These are phyloP conservation scores for Gymnosoma rotundatum DNA, from an alignment of 2,888 invertebrate species.

Conservation along the genomic window DNA sequence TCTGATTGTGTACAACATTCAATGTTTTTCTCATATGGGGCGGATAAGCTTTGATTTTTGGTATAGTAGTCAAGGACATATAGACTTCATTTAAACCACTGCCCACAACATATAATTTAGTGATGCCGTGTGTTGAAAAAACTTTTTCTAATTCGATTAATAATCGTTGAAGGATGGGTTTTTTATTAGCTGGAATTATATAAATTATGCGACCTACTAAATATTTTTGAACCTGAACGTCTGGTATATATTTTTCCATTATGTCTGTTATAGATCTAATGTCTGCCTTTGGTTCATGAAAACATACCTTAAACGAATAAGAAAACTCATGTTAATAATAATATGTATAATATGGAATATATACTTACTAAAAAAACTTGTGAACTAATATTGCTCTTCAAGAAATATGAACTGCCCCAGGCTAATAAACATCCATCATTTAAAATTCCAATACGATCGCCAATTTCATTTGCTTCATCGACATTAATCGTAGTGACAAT, in stretches of 20 bases:
- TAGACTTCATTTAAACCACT: constrained; percentile 50
- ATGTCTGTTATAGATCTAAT: constrained; percentile 35
- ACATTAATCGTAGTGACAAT: constrained; percentile 92
- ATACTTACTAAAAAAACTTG: constrained; percentile 88
- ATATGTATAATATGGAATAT: background rate
- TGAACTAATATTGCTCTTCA: constrained; percentile 91
- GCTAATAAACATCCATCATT: constrained; percentile 88
- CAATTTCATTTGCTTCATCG: constrained; percentile 93
- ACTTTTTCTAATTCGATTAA: constrained; percentile 50
- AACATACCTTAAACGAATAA: background rate
- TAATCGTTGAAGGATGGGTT: constrained; percentile 33
- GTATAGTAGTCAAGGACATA: constrained; percentile 22
- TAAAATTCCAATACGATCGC: constrained; percentile 94
- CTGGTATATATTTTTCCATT: constrained; percentile 32
- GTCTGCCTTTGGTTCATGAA: constrained; percentile 18
- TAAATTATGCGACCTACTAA: constrained; percentile 48
- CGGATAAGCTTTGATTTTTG: background rate
- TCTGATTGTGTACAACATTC: constrained; percentile 7
- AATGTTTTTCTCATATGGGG: constrained; percentile 12
- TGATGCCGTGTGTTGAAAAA: constrained; percentile 19
- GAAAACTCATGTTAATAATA: background rate
- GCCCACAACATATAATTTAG: constrained; percentile 25
- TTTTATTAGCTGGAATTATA: constrained; percentile 28
- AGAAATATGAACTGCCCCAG: constrained; percentile 89
- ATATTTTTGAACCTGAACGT: constrained; percentile 12